Percentiles rank a stretch among this genome's conserved stretches.
These are phyloP conservation scores for Calephelis virginiensis DNA, from an alignment of 1,140 invertebrate species.

Conservation along the genomic window DNA sequence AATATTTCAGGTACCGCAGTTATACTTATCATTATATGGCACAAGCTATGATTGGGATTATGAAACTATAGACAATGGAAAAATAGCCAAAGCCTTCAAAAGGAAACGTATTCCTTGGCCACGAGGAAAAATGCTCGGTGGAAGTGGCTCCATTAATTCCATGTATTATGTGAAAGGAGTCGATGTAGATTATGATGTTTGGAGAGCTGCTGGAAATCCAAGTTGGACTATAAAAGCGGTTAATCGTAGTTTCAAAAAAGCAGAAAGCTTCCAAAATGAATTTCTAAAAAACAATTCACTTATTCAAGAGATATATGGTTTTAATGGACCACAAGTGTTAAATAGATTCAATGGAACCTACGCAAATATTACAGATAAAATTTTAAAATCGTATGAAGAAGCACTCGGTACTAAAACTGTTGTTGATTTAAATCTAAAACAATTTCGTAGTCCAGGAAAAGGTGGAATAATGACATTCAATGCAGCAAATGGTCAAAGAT, in stretches of 20 bases:
- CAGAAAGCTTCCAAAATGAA: constrained; percentile 43
- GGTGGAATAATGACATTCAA: constrained; percentile 54
- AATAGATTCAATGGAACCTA: constrained; percentile 45
- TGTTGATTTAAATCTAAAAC: constrained; percentile 43
- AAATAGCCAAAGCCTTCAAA: constrained; percentile 58
- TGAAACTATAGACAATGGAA: constrained; percentile 44
- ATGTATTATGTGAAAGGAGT: constrained; percentile 87
- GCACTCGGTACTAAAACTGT: constrained; percentile 45
- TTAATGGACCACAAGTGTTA: constrained; percentile 39
- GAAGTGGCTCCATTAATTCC: constrained; percentile 47
- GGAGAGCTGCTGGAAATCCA: constrained; percentile 80
- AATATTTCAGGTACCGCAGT: neutral
- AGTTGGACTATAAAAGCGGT: constrained; percentile 61
- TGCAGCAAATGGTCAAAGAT: constrained; percentile 66
- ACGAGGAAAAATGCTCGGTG: constrained; percentile 85
- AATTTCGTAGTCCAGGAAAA: constrained; percentile 22
- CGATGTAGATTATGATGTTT: constrained; percentile 78
- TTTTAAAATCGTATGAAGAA: constrained; percentile 57
- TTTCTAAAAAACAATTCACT: constrained; percentile 28
- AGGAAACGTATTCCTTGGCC: constrained; percentile 79
- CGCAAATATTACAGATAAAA: constrained; percentile 32
- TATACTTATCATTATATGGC: neutral
- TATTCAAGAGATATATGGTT: constrained; percentile 38
- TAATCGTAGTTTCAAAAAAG: constrained; percentile 37
- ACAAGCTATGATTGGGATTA: constrained; percentile 81